Evolutionary conservation across 1,140 invertebrate genomes (phyloP).

Genomic region (Aethina tumida): DNA sequence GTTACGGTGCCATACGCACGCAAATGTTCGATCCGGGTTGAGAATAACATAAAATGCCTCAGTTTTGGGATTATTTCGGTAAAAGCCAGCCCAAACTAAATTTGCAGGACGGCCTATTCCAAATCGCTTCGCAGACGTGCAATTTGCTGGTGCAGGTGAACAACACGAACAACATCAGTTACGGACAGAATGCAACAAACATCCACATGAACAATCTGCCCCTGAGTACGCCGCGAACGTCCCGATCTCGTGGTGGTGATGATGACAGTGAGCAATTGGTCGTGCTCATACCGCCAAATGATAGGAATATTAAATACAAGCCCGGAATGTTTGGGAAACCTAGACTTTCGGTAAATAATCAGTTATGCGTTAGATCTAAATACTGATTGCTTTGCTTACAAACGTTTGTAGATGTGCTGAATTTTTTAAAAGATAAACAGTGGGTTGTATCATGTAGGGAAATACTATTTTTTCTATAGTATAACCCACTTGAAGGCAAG

Average conservation of each 20-base stretch:
- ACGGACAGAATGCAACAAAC: slow-evolving; percentile 50
- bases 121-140: slow-evolving; percentile 61
- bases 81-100: slow-evolving; percentile 39
- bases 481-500: no score
- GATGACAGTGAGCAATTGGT: slow-evolving; percentile 29
- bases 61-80: slow-evolving; percentile 47
- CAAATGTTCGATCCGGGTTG: slow-evolving; percentile 13
- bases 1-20: no score
- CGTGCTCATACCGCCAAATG: slow-evolving; percentile 27
- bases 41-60: slow-evolving; percentile 40
- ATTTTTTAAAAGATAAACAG: no score
- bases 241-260: slow-evolving; percentile 1
- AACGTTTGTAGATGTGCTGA: no score
- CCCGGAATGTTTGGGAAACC: slow-evolving; percentile 23
- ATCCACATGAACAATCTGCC: slow-evolving; percentile 43
- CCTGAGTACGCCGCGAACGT: slow-evolving; percentile 2
- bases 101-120: slow-evolving; percentile 57
- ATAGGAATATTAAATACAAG: slow-evolving; percentile 17
- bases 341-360: slow-evolving; percentile 28
- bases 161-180: slow-evolving; percentile 61
- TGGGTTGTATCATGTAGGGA: no score
- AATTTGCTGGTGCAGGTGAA: slow-evolving; percentile 62
- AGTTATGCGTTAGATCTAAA: not conserved
- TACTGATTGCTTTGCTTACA: not conserved
- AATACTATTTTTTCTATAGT: no score